Evolutionary conservation across 2,888 invertebrate species (phyloP), one percentile per base, ranked within the genome.

Genomic region (Aphelenchoides bicaudatus): DNA sequence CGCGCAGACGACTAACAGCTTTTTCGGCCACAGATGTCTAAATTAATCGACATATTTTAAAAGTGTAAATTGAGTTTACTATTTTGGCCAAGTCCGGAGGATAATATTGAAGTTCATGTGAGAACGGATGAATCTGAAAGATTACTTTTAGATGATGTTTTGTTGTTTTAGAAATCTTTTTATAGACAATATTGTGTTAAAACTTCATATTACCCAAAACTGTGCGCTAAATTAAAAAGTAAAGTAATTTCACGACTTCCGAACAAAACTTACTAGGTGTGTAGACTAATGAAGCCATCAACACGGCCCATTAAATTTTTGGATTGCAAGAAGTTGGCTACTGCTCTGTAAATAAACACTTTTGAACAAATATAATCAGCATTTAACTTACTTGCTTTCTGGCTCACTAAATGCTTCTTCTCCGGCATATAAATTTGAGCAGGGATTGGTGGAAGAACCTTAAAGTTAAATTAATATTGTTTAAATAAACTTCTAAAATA

Each of bases 71-170:
- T 6, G 21, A 64, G 63, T 58, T 46, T 31, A 78, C 76, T 67
- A 78, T 49, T n/a, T 75, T 68, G 25, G 61, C 66, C 21, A 74
- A 63, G 50, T 78, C 79, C 25, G 61, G 63, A 6, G 79, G 75
- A 58, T 72, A 74, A 27, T 56, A 38, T 27, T 67, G 34, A n/a
- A 51, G 28, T 52, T 71, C 67, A 53, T 78, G 79, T 23, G 71
- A 70, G 65, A 66, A 79, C 1, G 79, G 77, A 58, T 79, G 76
- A 21, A 78, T 78, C n/a, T n/a, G n/a, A n/a, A n/a, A n/a, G n/a
- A n/a, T n/a, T n/a, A n/a, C n/a, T n/a, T n/a, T n/a, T n/a, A n/a
- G n/a, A n/a, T 10, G n/a, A 34, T n/a, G 10, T 10, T 10, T n/a
- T n/a, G n/a, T 34, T 34, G 10, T 10, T 34, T 34, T n/a, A 34